Evolutionary conservation across 2,797 vertebrate genomes (phyloP).

Genomic region (Sardinella longiceps): DNA sequence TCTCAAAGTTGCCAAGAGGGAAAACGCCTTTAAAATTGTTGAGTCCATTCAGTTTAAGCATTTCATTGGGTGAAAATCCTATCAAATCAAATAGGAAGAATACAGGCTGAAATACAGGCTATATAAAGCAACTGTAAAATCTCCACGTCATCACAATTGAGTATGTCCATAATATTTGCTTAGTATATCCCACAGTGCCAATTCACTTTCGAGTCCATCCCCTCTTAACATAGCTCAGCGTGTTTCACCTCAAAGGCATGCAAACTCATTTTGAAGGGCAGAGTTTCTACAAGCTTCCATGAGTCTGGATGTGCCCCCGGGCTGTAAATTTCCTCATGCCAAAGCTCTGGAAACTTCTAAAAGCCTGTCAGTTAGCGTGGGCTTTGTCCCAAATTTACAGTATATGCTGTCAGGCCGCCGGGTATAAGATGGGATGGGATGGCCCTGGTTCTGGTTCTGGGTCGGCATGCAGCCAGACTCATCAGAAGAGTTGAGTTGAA

Average conservation of each 20-base stretch:
- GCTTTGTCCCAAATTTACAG: neutral
- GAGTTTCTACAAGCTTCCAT: neutral
- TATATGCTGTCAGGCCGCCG: neutral
- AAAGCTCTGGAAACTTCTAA: neutral
- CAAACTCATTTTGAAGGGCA: neutral
- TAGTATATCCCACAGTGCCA: neutral
- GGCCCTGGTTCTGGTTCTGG: neutral
- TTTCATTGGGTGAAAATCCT: neutral
- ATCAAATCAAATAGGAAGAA: neutral
- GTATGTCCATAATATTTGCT: neutral
- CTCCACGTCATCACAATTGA: neutral
- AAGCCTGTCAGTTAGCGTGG: neutral
- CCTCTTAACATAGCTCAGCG: neutral
- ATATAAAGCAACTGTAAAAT: no score
- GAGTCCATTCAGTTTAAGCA: neutral
- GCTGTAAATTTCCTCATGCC: neutral
- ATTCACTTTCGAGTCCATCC: neutral
- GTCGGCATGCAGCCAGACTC: neutral
- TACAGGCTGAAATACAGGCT: neutral
- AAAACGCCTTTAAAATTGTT: neutral
- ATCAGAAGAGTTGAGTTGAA: neutral
- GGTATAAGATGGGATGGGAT: neutral
- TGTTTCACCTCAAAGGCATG: conserved; percentile 4
- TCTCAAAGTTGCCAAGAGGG: neutral
- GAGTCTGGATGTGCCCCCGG: neutral